Evolutionary conservation across 2,113 vertebrate genomes (phyloP).

Genomic region (Narcine bancroftii): DNA sequence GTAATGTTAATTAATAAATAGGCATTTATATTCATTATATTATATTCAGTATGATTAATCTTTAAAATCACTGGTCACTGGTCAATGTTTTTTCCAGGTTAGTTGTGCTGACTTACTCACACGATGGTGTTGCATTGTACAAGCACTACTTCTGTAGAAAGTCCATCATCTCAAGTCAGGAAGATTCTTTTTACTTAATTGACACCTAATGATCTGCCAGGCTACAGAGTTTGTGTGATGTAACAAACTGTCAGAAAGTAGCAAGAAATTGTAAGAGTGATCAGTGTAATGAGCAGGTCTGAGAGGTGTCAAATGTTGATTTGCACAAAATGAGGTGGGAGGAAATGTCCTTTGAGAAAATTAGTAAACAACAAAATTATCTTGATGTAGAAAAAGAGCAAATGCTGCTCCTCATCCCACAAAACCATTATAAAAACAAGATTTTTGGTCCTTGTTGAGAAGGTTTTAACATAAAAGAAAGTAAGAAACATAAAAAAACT

Average conservation of each 20-base stretch:
- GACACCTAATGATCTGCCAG: no score
- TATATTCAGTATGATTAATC: no score
- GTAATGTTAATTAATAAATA: no score
- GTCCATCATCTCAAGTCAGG: no score
- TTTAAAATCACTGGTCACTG: no score
- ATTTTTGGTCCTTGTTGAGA: background rate
- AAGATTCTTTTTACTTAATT: no score
- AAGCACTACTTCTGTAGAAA: no score
- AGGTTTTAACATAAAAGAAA: background rate
- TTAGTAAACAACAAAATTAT: background rate
- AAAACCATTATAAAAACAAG: background rate
- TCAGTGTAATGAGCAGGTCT: background rate
- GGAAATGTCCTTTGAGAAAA: background rate
- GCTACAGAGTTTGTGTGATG: background rate
- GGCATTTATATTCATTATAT: no score
- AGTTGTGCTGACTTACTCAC: no score
- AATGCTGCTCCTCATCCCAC: background rate
- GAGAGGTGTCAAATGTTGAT: background rate
- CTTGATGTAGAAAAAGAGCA: background rate
- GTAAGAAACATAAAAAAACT: no score
- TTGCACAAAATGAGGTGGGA: background rate
- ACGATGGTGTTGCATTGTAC: no score
- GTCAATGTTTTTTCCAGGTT: no score
- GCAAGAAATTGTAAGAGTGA: background rate
- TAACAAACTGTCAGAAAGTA: background rate